These are phyloP conservation scores for Ianthella basta DNA, from an alignment of 37 sponge, comb jelly and placozoan genomes.

Conservation along the genomic window DNA sequence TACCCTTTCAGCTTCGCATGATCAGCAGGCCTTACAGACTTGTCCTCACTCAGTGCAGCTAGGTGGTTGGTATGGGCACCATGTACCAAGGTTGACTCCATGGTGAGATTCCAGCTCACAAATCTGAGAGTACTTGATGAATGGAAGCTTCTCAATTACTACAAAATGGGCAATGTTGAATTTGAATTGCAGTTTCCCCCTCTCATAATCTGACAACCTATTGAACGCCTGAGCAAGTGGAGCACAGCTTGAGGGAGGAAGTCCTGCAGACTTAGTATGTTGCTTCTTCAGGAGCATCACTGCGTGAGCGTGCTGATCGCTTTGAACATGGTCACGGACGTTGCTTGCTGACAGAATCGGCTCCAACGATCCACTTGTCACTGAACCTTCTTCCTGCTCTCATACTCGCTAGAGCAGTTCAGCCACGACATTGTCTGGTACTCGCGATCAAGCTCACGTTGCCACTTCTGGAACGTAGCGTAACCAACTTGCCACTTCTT, in stretches of 20 bases:
- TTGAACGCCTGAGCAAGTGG: constrained; percentile 51
- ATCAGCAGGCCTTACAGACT: constrained; percentile 43
- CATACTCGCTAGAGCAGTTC: constrained; percentile 37
- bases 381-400: constrained; percentile 46
- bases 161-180: constrained; percentile 65
- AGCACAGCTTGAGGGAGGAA: constrained; percentile 46
- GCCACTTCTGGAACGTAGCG: constrained; percentile 63
- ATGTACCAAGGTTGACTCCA: constrained; percentile 62
- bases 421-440: constrained; percentile 64
- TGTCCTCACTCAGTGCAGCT: constrained; percentile 56
- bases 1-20: constrained; percentile 67
- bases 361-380: constrained; percentile 61
- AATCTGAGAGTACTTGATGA: constrained; percentile 46
- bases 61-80: constrained; percentile 76
- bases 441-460: constrained; percentile 62
- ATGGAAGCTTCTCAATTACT: constrained; percentile 47
- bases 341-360: constrained; percentile 59
- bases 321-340: constrained; percentile 57
- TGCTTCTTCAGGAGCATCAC: constrained; percentile 58
- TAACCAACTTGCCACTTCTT: constrained; percentile 51
- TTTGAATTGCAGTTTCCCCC: constrained; percentile 43
- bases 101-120: constrained; percentile 56
- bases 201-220: constrained; percentile 45
- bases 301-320: constrained; percentile 56
- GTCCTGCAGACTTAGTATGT: constrained; percentile 33